Conservation (phyloP, 2,888 invertebrate genomes). For the Erynnis tages region DNA sequence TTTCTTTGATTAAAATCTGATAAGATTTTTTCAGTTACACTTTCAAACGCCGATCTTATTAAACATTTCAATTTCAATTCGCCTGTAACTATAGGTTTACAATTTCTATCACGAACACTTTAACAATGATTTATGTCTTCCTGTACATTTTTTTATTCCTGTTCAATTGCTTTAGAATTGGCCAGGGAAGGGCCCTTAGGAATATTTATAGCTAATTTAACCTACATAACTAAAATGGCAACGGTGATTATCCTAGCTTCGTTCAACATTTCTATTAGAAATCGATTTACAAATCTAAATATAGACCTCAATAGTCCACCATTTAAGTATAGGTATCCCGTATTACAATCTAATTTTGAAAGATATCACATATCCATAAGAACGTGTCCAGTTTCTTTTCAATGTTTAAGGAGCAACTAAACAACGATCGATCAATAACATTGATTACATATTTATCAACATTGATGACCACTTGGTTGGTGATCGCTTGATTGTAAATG, state of each 20-base stretch:
- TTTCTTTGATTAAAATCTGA: too few relatives aligned
- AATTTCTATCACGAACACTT: background rate
- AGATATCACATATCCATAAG: background rate
- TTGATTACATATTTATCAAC: too few relatives aligned
- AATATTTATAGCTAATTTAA: conserved; percentile 38
- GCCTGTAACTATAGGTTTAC: background rate
- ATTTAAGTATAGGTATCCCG: background rate
- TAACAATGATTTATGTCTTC: conserved; percentile 5
- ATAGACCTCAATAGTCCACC: conserved; percentile 25
- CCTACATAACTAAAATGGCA: conserved; percentile 64
- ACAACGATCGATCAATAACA: too few relatives aligned
- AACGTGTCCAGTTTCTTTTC: too few relatives aligned
- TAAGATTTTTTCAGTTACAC: conserved; percentile 48
- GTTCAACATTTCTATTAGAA: conserved; percentile 44
- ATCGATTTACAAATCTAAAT: conserved; percentile 35
- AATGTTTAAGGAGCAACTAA: too few relatives aligned
- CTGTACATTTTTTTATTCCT: conserved; percentile 16
- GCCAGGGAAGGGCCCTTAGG: background rate
- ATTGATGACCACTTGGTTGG: too few relatives aligned
- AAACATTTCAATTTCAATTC: background rate
- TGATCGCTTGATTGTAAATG: too few relatives aligned
- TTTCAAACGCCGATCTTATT: conserved; percentile 53
- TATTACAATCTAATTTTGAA: background rate
- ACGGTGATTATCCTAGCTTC: conserved; percentile 46
- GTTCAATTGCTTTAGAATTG: conserved; percentile 4